Evolutionary conservation across 2,113 vertebrate genomes (phyloP).

Genomic region (Perca fluviatilis): DNA sequence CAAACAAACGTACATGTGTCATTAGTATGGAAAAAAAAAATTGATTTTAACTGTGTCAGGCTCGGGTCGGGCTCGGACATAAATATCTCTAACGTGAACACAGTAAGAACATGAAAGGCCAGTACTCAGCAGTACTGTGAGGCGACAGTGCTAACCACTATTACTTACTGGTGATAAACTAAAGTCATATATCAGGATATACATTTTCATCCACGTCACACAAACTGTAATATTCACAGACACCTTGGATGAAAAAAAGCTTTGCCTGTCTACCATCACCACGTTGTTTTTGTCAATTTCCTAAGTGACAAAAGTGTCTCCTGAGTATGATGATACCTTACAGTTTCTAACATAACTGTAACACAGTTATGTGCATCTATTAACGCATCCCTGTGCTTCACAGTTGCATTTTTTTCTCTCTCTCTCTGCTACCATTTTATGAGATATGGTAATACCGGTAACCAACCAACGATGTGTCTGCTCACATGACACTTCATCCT

Average conservation of each 20-base stretch:
- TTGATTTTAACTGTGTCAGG: no score
- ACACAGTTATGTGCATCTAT: background rate
- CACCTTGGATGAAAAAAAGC: background rate
- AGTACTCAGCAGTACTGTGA: no score
- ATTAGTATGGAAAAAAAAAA: no score
- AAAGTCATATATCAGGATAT: background rate
- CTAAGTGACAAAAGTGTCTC: no score
- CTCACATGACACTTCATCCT: slow-evolving; percentile 11
- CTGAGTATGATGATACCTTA: background rate
- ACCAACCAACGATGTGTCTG: background rate
- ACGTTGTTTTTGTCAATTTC: background rate
- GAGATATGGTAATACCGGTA: background rate
- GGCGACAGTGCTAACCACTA: no score
- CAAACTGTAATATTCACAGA: background rate
- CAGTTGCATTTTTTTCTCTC: background rate
- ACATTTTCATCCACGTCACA: background rate
- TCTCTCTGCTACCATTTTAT: background rate
- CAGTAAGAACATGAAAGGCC: no score
- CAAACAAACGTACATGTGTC: no score
- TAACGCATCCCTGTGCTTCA: background rate
- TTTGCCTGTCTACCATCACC: background rate
- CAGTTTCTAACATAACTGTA: background rate
- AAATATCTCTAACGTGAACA: no score
- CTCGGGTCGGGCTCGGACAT: no score
- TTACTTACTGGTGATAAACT: no score